phyloP scores from a whole-genome alignment of 2,797 vertebrate species.

The Holocentrus rufus region DNA sequence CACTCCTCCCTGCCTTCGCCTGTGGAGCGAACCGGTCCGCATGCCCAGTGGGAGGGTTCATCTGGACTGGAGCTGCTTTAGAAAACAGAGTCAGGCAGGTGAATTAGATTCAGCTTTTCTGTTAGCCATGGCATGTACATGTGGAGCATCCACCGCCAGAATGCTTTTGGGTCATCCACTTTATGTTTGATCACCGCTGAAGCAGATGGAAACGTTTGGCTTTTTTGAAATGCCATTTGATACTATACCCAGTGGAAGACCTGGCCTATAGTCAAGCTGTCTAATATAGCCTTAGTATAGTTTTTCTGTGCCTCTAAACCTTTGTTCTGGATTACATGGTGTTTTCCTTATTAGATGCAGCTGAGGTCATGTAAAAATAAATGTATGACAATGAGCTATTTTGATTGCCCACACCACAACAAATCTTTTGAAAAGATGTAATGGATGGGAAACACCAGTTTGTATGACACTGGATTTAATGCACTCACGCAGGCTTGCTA shows the following conservation, averaged over 20 bases:
- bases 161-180: constrained; percentile 31
- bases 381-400: background rate
- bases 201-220: constrained; percentile 44
- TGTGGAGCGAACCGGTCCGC: constrained; percentile 51
- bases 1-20: constrained; percentile 34
- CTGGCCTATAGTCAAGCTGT: background rate
- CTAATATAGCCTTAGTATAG: background rate
- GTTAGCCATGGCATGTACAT: background rate
- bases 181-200: constrained; percentile 37
- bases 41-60: constrained; percentile 52
- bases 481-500: background rate
- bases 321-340: background rate
- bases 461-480: background rate
- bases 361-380: background rate
- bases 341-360: background rate
- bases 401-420: background rate
- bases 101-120: constrained; percentile 31
- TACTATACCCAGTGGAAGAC: constrained; percentile 18
- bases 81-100: constrained; percentile 34
- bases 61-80: constrained; percentile 43
- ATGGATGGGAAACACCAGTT: background rate
- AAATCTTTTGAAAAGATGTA: background rate
- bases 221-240: constrained; percentile 25
- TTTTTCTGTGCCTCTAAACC: background rate
- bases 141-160: constrained; percentile 38